Percentiles rank a stretch among this genome's conserved stretches.
Evolutionary conservation across 2,113 vertebrate species (phyloP).

Genomic region (Pristiophorus japonicus): DNA sequence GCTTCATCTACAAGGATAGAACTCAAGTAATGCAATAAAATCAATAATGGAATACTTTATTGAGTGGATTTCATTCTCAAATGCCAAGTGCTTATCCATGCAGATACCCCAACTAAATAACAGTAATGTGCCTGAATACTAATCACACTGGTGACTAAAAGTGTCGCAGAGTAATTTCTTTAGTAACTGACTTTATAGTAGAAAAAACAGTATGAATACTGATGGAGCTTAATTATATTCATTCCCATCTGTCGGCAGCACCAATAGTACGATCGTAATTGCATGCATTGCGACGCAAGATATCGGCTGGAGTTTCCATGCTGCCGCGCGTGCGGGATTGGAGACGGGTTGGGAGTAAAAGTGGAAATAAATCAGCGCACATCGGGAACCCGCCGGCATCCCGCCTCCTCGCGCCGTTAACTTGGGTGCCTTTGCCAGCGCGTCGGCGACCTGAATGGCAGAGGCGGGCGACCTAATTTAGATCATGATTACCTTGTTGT

Average conservation of each 20-base stretch:
- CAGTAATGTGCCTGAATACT: background rate
- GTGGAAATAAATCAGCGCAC: too few relatives aligned
- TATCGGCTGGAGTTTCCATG: too few relatives aligned
- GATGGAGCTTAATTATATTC: background rate
- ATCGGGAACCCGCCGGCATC: too few relatives aligned
- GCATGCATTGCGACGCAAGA: background rate
- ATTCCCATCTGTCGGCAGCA: background rate
- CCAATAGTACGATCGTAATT: background rate
- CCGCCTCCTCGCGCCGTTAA: too few relatives aligned
- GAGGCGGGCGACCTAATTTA: too few relatives aligned
- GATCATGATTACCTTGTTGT: too few relatives aligned
- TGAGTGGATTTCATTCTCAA: background rate
- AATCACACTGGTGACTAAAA: constrained; percentile 8
- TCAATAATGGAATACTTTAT: constrained; percentile 36
- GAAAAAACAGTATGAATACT: background rate
- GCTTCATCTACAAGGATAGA: background rate
- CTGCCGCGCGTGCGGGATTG: too few relatives aligned
- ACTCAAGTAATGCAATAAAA: constrained; percentile 24
- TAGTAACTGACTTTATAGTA: background rate
- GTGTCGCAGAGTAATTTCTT: constrained; percentile 2
- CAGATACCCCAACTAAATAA: constrained; percentile 17
- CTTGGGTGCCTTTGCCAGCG: too few relatives aligned
- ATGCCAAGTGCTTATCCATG: constrained; percentile 29
- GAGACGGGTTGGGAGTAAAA: too few relatives aligned
- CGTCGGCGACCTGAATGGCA: too few relatives aligned